Conservation (phyloP, 2,888 invertebrate genomes). For the Aporophyla nigra region DNA sequence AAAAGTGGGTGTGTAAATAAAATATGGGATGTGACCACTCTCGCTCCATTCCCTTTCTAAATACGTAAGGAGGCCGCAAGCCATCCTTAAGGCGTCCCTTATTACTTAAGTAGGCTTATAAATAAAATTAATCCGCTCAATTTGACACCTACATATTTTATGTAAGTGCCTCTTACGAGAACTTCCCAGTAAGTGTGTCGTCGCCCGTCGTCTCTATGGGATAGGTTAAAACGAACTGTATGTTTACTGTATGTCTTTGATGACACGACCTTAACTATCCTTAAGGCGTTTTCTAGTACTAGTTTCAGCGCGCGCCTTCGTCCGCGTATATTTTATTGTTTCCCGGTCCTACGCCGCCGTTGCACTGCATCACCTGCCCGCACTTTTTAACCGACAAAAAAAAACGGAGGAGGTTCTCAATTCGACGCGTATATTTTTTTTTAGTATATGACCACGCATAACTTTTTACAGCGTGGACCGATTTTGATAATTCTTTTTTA, state of each 20-base stretch:
- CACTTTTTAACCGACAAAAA: too few species aligned
- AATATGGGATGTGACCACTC: slow-evolving; percentile 33
- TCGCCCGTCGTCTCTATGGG: slow-evolving; percentile 22
- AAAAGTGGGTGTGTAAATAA: slow-evolving; percentile 51
- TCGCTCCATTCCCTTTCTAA: slow-evolving; percentile 39
- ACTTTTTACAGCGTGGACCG: too few species aligned
- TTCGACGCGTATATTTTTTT: too few species aligned
- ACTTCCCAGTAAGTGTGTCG: slow-evolving; percentile 40
- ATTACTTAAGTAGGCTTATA: slow-evolving; percentile 59
- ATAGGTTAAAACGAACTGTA: neutral
- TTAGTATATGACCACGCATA: too few species aligned
- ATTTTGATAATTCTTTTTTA: too few species aligned
- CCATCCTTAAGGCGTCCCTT: slow-evolving; percentile 50
- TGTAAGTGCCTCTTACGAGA: slow-evolving; percentile 48
- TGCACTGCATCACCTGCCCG: too few species aligned
- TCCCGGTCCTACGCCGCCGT: too few species aligned
- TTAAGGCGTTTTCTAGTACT: neutral
- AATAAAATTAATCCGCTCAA: slow-evolving; percentile 59
- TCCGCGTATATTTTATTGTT: too few species aligned
- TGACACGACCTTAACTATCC: neutral
- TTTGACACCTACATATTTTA: slow-evolving; percentile 53
- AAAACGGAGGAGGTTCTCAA: too few species aligned
- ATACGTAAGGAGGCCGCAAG: slow-evolving; percentile 54
- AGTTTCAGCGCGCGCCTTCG: too few species aligned
- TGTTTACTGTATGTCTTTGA: slow-evolving; percentile 3